Conservation (phyloP, 2,888 invertebrate species). For the Acheta domesticus region DNA sequence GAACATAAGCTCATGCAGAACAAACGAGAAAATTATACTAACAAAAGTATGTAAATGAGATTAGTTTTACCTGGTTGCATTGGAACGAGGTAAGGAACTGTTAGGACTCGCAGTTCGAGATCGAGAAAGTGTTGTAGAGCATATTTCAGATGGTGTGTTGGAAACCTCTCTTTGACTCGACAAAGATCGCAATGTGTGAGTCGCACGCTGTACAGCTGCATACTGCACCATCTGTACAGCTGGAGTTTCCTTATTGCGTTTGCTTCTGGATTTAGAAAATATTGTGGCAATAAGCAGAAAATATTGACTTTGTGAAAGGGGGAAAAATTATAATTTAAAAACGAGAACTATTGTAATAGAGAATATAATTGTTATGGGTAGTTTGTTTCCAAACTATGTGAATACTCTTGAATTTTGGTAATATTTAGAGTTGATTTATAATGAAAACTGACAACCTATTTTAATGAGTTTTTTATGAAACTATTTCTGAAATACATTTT, state of each 20-base stretch:
- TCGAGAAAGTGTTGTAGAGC: constrained; percentile 36
- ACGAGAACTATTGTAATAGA: too few species aligned
- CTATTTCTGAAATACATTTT: too few species aligned
- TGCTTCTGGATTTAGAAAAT: constrained; percentile 43
- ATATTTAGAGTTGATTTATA: neutral
- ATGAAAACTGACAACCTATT: neutral
- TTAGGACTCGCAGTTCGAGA: constrained; percentile 40
- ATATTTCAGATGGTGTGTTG: constrained; percentile 29
- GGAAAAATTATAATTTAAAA: too few species aligned
- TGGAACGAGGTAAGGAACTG: constrained; percentile 37
- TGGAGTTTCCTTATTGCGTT: constrained; percentile 47
- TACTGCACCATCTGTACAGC: constrained; percentile 63
- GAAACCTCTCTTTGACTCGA: constrained; percentile 43
- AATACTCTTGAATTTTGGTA: neutral
- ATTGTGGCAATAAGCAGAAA: neutral
- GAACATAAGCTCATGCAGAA: too few species aligned
- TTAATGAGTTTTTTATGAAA: neutral
- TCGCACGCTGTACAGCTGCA: constrained; percentile 56
- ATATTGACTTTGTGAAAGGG: too few species aligned
- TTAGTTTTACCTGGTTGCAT: constrained; percentile 36
- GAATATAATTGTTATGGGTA: too few species aligned
- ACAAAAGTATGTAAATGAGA: neutral
- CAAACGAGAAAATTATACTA: too few species aligned
- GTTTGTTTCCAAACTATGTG: neutral
- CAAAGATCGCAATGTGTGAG: constrained; percentile 58